Evolutionary conservation across 2,113 vertebrate species (phyloP), one percentile per base, ranked within the genome.

Genomic region (Dinomys branickii): DNA sequence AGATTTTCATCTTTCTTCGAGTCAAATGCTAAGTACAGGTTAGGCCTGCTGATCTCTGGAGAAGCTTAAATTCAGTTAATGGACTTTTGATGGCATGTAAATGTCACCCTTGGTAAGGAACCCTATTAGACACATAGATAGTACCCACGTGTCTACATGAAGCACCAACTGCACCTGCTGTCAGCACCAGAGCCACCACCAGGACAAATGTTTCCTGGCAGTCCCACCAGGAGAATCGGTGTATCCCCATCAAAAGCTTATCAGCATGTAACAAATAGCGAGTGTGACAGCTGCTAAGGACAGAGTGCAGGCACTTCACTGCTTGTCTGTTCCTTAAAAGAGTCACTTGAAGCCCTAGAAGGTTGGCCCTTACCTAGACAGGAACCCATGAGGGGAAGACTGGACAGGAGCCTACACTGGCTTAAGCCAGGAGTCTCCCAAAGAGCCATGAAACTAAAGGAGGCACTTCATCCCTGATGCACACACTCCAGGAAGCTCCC

Each of bases 51-150:
- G 10, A 90, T 96, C 96, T 94, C 95, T 88, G 54, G 90, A 96
- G 92, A 95, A 94, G 33, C 82, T 92, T 94, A 95, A 82, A 94
- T 91, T 95, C 59, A 81, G 81, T 63, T 94, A 94, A 88, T 91
- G 91, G 96, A 88, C 56, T 97, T 95, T 97, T 94, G 91, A 97
- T 88, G 87, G 95, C 63, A 56, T 85, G 54, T 92, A 92, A 95
- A 89, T 1, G 26, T 87, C 77, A 3, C 69, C 84, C 59, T 94
- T 61, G 0, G 73, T 85, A 71, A 85, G 90, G 73, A 96, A 35
- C 26, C 73, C 91, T 94, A 9, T 33, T 52, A 86, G 95, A 47
- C 35, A 82, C 84, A 50, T 80, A 81, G 96, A 61, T 8, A 88
- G 89, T 20, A 54, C 20, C 16, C 75, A 28, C 44, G 1, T 0